Evolutionary conservation across 1,140 invertebrate genomes (phyloP), one percentile per base, ranked within the genome.

Genomic region (Atopsyche davidsoni): DNA sequence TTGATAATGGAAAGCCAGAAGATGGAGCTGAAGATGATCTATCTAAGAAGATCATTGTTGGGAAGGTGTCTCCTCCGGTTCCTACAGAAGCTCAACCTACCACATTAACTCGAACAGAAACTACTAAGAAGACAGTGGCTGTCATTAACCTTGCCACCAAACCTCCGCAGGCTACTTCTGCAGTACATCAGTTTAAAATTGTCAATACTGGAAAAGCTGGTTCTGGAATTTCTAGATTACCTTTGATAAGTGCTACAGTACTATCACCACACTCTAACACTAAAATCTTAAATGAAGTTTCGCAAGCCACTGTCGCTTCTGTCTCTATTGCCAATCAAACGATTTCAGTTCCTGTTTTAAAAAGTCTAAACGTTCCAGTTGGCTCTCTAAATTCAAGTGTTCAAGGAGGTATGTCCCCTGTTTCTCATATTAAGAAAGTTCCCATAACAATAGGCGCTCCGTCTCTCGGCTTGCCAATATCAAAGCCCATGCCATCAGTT

Each of bases 271-370:
- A 72, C 53, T 44, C 66, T 11, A 73, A 70, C 53, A 65, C 70
- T 3, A 73, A 73, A 58, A 73, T 73, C 34, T 56, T 73, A 1
- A 70, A 72, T 51, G 72, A 74, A 57, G 69, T 70, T 1, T 70
- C 70, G 1, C 72, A 73, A 56, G 69, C 72, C 14, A 73, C 72
- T 11, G 70, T 74, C 1, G 72, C 72, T 21, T 74, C 72, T 17
- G 76, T 79, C 11, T 79, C 76, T 2, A 79, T 79, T 43, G 77
- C 76, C 9, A 79, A 79, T 58, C 76, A 77, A 57, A 79, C 75
- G 13, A 79, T 79, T 50, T 78, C 77, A 9, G 77, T 79, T 22
- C 77, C 77, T 4, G 65, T 79, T 28, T 58, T 79, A n/a, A 79
- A 78, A 55, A 76, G 67, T 31, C 56, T 76, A 1, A 62, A 67